Evolutionary conservation across 2,113 vertebrate genomes (phyloP).

Genomic region (Alces alces): DNA sequence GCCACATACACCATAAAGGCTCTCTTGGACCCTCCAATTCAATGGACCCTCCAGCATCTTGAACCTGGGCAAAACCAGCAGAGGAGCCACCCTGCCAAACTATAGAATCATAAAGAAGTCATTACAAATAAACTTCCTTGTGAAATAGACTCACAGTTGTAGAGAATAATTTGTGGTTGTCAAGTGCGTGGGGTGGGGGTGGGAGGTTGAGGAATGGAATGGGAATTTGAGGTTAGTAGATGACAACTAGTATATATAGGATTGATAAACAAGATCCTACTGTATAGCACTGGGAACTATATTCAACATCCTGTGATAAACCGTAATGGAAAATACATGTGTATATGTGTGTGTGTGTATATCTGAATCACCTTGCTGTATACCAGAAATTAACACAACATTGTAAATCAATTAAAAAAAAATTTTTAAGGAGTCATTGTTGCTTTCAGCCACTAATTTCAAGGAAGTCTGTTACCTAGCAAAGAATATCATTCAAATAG

Average conservation of each 20-base stretch:
- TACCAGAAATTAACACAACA: background rate
- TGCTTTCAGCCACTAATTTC: background rate
- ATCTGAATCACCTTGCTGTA: background rate
- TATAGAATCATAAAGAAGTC: background rate
- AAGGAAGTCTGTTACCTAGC: background rate
- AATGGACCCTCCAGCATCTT: background rate
- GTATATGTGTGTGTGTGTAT: background rate
- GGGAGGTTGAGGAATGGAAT: background rate
- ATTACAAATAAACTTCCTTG: background rate
- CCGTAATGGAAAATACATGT: background rate
- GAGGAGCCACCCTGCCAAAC: background rate
- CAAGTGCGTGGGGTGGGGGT: fast-evolving
- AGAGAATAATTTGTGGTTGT: background rate
- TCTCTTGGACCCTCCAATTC: background rate
- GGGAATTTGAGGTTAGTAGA: background rate
- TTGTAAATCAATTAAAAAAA: background rate
- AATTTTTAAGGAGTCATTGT: background rate
- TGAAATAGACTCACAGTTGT: background rate
- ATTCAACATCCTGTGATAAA: background rate
- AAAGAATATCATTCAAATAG: background rate
- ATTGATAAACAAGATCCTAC: background rate
- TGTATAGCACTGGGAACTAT: background rate
- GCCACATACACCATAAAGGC: background rate
- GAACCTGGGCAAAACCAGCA: background rate
- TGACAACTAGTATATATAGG: background rate